Evolutionary conservation across 2,113 vertebrate genomes (phyloP).

Genomic region (Sphyrna mokarran): DNA sequence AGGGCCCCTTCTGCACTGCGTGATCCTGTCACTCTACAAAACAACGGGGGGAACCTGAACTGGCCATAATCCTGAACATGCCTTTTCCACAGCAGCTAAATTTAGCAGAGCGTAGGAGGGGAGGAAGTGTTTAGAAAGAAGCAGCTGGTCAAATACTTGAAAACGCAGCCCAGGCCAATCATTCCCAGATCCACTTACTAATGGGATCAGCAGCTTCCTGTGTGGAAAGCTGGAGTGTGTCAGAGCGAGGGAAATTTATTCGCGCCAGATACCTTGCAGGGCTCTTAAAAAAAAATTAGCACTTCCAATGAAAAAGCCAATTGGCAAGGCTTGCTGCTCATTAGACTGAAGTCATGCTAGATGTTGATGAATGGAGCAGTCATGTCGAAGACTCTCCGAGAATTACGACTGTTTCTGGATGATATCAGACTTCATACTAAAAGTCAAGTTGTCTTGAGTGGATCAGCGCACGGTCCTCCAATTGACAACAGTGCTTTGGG

Average conservation of each 20-base stretch:
- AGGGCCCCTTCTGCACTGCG: too few relatives aligned
- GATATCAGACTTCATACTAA: background rate
- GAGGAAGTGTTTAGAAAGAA: constrained; percentile 26
- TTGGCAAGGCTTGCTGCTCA: background rate
- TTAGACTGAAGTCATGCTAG: background rate
- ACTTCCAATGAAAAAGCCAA: background rate
- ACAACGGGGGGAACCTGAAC: background rate
- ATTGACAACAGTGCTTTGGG: background rate
- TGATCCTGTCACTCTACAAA: background rate
- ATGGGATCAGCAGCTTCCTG: constrained; percentile 34
- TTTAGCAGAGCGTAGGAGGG: constrained; percentile 9
- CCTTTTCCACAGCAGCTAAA: constrained; percentile 7
- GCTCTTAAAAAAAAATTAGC: constrained; percentile 19
- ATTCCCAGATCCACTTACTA: constrained; percentile 34
- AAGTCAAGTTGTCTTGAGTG: background rate
- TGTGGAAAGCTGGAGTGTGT: constrained; percentile 30
- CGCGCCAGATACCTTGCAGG: constrained; percentile 10
- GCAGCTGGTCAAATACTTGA: constrained; percentile 36
- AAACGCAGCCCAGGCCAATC: constrained; percentile 13
- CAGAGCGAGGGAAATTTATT: constrained; percentile 17
- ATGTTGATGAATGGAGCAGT: background rate
- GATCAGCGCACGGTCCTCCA: background rate
- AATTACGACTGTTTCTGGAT: background rate
- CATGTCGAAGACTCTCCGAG: background rate
- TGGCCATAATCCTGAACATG: background rate